Evolutionary conservation across 2,888 invertebrate species (phyloP), one percentile per base, ranked within the genome.

Genomic region (Dioctria linearis): DNA sequence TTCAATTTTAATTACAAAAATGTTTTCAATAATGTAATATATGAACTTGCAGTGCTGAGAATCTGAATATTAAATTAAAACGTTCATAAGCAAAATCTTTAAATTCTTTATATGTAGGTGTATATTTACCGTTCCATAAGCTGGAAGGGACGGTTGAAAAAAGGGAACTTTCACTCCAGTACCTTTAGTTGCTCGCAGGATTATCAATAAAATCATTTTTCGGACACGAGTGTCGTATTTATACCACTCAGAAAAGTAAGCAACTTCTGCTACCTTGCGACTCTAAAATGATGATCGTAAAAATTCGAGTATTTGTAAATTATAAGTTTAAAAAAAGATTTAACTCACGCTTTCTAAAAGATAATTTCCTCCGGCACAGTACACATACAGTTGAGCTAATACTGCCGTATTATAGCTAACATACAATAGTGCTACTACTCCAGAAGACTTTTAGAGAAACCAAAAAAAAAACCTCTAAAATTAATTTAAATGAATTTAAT

Each of bases 11-110:
- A 25, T 63, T 76, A 76, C 25, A 86, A 80, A 81, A 87, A 87
- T 39, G 86, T 86, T 83, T 86, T 87, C 82, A 88, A 80, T 65
- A 87, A 82, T 3, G 88, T 85, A 80, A 87, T 85, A 82, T 87
- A 87, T 59, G 87, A 87, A 82, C 87, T 87, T 67, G 87, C 85
- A 78, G 87, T 87, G 78, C 87, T 86, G 57, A 87, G 84, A 82
- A 88, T 87, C 87, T 87, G 83, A 73, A 81, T 80, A 80, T n/a
- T 49, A 57, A 63, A 4, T 43, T 25, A 25, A 25, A 25, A 25
- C 0, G 25, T 25, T 2, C 1, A 25, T 25, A 25, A 25, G 1
- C 25, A 25, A 25, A 25, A 25, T 25, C 1, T 25, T 2, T 25
- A 25, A 25, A 25, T 25, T 25, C 25, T 25, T 1, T 25, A 25